Percentiles rank a stretch among this genome's conserved stretches.
These are phyloP conservation scores for Taenioides sp. DNA, from an alignment of 2,797 vertebrate genomes.

Conservation along the genomic window DNA sequence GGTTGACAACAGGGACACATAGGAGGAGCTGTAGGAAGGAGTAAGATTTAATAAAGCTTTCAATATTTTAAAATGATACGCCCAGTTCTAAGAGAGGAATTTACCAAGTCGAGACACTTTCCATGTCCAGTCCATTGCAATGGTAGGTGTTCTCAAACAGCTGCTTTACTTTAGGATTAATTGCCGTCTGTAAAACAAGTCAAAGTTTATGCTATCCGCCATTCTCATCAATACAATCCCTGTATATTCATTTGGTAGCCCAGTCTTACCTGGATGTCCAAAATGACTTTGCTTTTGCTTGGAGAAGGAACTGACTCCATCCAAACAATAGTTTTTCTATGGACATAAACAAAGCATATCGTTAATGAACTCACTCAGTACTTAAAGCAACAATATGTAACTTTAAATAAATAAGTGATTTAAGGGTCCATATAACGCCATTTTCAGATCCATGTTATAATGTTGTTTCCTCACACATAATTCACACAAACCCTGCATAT, in stretches of 20 bases:
- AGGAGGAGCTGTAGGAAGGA: constrained; percentile 47
- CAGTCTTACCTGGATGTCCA: constrained; percentile 66
- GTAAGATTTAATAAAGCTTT: background rate
- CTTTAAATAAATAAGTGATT: too few species aligned
- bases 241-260: too few species aligned
- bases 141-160: constrained; percentile 50
- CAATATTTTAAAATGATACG: background rate
- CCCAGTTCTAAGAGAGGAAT: background rate
- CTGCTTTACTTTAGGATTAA: constrained; percentile 5
- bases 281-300: constrained; percentile 74
- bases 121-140: constrained; percentile 54
- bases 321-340: constrained; percentile 69
- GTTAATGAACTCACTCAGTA: background rate
- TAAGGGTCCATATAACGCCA: too few species aligned
- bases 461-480: too few species aligned
- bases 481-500: too few species aligned
- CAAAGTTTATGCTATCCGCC: background rate
- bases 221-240: background rate
- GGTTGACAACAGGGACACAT: constrained; percentile 19
- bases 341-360: background rate
- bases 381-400: too few species aligned
- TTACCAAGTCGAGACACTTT: constrained; percentile 48
- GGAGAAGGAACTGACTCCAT: constrained; percentile 76
- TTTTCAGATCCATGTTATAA: too few species aligned
- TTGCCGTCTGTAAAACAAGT: constrained; percentile 26